Conservation (phyloP, 2,797 vertebrate genomes). For the Phalloptychus januarius region DNA sequence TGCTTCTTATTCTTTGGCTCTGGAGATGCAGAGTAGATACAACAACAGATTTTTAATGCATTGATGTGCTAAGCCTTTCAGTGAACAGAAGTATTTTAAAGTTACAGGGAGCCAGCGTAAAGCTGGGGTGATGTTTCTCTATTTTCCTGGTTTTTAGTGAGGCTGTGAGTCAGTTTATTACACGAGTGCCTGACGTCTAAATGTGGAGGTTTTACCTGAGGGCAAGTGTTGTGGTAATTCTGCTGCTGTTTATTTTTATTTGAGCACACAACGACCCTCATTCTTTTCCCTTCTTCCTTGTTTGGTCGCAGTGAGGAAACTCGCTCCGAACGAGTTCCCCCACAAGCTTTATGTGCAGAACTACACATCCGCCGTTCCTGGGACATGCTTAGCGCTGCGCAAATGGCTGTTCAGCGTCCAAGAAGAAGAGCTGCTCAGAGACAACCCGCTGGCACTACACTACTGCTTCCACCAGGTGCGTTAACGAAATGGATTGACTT, state of each 20-base stretch:
- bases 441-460: constrained; percentile 92
- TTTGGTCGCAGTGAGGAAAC: constrained; percentile 86
- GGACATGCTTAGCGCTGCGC: constrained; percentile 92
- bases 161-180: neutral
- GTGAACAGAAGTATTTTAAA: too few species aligned
- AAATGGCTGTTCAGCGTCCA: constrained; percentile 97
- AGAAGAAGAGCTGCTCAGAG: constrained; percentile 92
- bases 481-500: neutral
- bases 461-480: constrained; percentile 92
- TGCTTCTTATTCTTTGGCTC: too few species aligned
- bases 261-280: constrained; percentile 20
- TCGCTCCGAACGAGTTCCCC: constrained; percentile 97
- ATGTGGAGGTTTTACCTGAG: constrained; percentile 30
- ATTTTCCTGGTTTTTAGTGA: too few species aligned
- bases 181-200: constrained; percentile 34
- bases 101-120: too few species aligned
- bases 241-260: constrained; percentile 1
- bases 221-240: constrained; percentile 23
- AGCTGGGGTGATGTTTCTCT: too few species aligned
- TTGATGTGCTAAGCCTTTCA: too few species aligned
- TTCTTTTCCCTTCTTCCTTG: constrained; percentile 16
- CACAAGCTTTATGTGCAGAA: constrained; percentile 99
- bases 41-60: too few species aligned
- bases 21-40: too few species aligned
- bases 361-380: constrained; percentile 94